Conservation (phyloP, 2,797 vertebrate species). For the Esox lucius region DNA sequence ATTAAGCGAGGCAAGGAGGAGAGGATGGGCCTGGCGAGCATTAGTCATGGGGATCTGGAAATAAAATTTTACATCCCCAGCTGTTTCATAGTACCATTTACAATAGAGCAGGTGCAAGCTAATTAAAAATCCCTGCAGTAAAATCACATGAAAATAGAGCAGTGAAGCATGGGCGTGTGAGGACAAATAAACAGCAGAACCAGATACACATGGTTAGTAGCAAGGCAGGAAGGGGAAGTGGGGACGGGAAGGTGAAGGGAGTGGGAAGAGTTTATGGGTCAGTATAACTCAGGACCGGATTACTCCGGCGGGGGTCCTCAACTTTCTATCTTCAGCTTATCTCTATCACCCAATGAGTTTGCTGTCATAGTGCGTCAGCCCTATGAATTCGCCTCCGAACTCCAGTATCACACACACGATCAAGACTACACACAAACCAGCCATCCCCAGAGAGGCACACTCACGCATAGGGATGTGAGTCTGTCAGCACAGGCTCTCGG, state of each 20-base stretch:
- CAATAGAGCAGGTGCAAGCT: constrained; percentile 72
- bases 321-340: constrained; percentile 25
- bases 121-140: constrained; percentile 58
- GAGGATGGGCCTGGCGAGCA: constrained; percentile 53
- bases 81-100: constrained; percentile 71
- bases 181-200: constrained; percentile 39
- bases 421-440: not conserved
- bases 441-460: not conserved
- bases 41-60: constrained; percentile 66
- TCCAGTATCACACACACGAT: constrained; percentile 1
- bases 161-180: constrained; percentile 25
- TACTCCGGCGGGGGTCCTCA: constrained; percentile 4
- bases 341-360: constrained; percentile 17
- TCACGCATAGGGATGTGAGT: constrained; percentile 4
- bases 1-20: constrained; percentile 11
- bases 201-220: constrained; percentile 48
- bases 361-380: not conserved
- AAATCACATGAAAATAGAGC: constrained; percentile 54
- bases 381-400: not conserved
- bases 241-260: not conserved
- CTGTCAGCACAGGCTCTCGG: not conserved
- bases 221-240: constrained; percentile 39
- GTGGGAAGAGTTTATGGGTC: constrained; percentile 34
- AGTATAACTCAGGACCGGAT: constrained; percentile 38
- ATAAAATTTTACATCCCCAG: constrained; percentile 71